Evolutionary conservation across 53 echinoderm and acorn worm species (phyloP).

Genomic region (Holothuria leucospilota): DNA sequence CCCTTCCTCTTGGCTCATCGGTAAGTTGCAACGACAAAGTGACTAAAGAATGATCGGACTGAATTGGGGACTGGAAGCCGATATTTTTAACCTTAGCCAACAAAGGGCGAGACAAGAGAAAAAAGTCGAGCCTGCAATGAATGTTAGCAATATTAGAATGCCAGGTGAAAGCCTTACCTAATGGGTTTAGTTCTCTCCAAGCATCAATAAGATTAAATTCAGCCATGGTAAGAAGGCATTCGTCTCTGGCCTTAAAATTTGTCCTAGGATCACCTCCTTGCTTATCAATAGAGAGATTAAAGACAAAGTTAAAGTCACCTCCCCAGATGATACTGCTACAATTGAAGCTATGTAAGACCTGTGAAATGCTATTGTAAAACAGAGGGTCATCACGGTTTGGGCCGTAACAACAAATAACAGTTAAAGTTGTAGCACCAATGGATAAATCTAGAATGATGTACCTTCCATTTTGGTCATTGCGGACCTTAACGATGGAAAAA

Average conservation of each 20-base stretch:
- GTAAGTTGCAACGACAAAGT: conserved; percentile 33
- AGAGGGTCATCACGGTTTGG: background rate
- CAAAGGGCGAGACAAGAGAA: background rate
- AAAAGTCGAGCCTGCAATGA: no score
- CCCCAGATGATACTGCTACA: no score
- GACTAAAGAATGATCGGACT: conserved; percentile 29
- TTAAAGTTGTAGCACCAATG: no score
- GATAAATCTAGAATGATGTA: no score
- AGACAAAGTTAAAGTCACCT: no score
- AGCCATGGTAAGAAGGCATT: background rate
- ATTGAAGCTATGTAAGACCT: background rate
- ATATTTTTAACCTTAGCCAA: background rate
- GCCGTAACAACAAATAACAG: no score
- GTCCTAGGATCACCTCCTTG: background rate
- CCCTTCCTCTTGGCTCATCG: conserved; percentile 10
- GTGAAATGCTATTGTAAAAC: background rate
- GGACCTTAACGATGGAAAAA: no score
- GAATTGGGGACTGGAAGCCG: background rate
- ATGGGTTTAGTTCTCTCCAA: background rate
- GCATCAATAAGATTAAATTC: background rate
- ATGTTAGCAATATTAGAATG: no score
- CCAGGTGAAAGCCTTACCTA: background rate
- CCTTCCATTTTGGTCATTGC: no score
- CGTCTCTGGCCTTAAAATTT: background rate
- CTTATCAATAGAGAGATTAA: background rate